These are phyloP conservation scores for Rhynchophorus ferrugineus DNA, from an alignment of 1,140 invertebrate genomes.

Conservation along the genomic window DNA sequence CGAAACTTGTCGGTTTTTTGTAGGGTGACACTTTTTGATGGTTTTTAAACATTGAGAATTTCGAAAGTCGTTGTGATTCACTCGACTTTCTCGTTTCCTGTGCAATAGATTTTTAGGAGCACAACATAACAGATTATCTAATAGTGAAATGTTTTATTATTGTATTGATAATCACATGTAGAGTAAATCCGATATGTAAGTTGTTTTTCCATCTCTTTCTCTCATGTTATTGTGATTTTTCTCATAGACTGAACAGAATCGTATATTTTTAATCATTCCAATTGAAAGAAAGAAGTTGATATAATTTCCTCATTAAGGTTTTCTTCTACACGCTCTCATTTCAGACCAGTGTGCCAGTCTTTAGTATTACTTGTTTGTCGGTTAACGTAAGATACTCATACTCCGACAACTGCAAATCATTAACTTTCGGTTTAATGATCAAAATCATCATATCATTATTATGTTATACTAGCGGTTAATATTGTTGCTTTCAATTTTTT, in stretches of 20 bases:
- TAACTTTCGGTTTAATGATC: no score
- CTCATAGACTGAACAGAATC: slow-evolving; percentile 2
- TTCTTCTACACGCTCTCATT: no score
- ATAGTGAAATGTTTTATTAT: not conserved
- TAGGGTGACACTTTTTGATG: not conserved
- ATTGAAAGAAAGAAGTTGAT: no score
- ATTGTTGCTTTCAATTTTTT: no score
- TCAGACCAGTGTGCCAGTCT: no score
- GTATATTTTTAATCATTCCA: no score
- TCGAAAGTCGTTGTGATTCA: slow-evolving; percentile 18
- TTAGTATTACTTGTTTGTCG: no score
- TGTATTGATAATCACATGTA: not conserved
- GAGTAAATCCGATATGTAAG: not conserved
- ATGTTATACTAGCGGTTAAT: no score
- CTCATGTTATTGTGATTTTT: slow-evolving; percentile 2
- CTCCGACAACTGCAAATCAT: no score
- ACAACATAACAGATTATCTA: slow-evolving; percentile 3
- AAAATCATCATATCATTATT: no score
- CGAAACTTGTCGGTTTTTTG: not conserved
- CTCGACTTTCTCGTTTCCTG: slow-evolving; percentile 14
- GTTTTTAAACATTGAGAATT: slow-evolving; percentile 1
- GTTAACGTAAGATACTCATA: no score
- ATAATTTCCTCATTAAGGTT: no score
- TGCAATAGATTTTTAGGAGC: slow-evolving; percentile 7
- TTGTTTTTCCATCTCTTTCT: not conserved